Percentiles rank a stretch among this genome's conserved stretches.
Conservation (phyloP, 2,888 invertebrate species). For the Chloroclysta siterata region DNA sequence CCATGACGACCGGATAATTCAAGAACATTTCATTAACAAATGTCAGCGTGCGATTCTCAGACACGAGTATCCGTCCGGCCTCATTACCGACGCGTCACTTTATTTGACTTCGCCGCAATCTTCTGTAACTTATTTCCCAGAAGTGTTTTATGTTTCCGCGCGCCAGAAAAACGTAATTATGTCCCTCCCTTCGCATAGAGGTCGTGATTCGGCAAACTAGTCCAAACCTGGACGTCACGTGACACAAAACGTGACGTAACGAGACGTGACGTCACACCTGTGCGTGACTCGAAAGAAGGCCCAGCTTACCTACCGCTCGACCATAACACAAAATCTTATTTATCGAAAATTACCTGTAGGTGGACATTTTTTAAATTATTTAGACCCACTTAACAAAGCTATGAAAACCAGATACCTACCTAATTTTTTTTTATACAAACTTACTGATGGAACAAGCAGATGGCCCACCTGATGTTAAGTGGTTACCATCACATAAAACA, state of each 20-base stretch:
- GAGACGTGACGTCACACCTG: no score
- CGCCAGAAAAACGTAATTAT: conserved; percentile 26
- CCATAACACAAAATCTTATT: no score
- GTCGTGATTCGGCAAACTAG: conserved; percentile 28
- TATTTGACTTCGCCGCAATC: conserved; percentile 10
- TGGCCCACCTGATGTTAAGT: no score
- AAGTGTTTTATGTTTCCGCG: conserved; percentile 10
- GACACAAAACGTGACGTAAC: not conserved
- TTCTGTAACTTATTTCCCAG: conserved; percentile 16
- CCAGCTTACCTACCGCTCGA: not conserved
- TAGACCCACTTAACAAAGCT: no score
- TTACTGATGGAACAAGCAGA: no score
- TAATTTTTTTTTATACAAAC: no score
- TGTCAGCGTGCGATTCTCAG: not conserved
- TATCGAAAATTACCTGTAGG: no score
- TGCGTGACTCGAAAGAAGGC: not conserved
- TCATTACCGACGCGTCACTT: conserved; percentile 5
- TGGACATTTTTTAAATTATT: no score
- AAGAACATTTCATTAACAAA: not conserved
- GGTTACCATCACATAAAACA: no score
- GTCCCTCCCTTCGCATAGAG: conserved; percentile 16
- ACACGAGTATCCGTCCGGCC: not conserved
- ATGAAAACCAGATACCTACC: no score
- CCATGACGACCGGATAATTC: no score
- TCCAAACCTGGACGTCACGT: conserved; percentile 12